phyloP scores from a whole-genome alignment of 2,113 vertebrate genomes.

The Dryoscopus gambensis region DNA sequence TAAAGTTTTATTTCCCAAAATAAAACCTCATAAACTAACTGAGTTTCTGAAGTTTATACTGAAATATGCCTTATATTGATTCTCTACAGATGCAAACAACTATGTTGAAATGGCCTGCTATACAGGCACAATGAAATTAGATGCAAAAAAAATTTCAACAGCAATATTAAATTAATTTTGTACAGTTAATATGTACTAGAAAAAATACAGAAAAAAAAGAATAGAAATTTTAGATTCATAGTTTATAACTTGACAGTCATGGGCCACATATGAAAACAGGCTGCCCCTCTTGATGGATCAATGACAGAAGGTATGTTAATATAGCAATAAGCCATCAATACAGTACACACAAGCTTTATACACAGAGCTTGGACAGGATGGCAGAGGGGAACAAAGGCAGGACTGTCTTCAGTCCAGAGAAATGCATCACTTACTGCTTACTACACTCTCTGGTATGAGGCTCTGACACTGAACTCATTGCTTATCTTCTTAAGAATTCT shows the following conservation, averaged over 20 bases:
- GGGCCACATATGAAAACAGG: background rate
- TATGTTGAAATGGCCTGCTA: background rate
- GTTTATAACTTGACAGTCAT: background rate
- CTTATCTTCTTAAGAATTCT: constrained; percentile 47
- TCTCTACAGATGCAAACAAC: background rate
- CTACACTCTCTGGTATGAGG: constrained; percentile 29
- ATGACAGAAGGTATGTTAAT: background rate
- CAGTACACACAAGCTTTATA: background rate
- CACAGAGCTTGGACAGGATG: background rate
- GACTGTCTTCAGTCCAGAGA: constrained; percentile 28
- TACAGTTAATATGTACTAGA: background rate
- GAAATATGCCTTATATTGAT: background rate
- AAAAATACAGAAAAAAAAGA: background rate
- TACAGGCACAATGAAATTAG: background rate
- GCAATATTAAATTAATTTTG: background rate
- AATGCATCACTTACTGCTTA: constrained; percentile 29
- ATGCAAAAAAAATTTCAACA: background rate
- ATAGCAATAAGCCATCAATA: background rate
- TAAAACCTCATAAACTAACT: background rate
- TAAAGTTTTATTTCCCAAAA: background rate
- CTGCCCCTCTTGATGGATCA: background rate
- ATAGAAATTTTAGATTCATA: background rate
- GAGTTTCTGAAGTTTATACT: background rate
- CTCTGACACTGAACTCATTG: constrained; percentile 16
- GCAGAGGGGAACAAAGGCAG: constrained; percentile 31